Evolutionary conservation across 1,140 invertebrate genomes (phyloP).

Genomic region (Achatina immaculata): DNA sequence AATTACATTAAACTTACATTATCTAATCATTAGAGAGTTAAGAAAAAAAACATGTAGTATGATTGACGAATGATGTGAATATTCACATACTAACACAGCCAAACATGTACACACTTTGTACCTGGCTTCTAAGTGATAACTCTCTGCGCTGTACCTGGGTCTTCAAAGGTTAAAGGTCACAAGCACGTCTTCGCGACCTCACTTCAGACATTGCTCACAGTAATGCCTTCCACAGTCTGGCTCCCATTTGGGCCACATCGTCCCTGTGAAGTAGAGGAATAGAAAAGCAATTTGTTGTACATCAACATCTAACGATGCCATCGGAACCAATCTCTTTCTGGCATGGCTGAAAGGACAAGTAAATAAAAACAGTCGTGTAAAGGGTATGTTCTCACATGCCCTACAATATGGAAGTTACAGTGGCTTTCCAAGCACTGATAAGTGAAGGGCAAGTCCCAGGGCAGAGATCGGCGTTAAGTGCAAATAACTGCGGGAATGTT

Average conservation of each 20-base stretch:
- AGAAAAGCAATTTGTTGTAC: background rate
- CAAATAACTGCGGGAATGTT: background rate
- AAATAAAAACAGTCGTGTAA: conserved; percentile 5
- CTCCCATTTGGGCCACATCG: background rate
- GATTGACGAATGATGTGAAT: no score
- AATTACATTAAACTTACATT: no score
- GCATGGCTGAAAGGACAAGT: conserved; percentile 3
- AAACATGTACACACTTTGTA: no score
- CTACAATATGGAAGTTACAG: no score
- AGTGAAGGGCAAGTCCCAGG: background rate
- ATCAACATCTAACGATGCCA: background rate
- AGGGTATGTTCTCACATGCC: background rate
- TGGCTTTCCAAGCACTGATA: no score
- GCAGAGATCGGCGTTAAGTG: background rate
- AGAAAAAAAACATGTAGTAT: no score
- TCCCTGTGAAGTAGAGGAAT: background rate
- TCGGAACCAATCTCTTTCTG: background rate
- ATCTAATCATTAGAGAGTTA: no score
- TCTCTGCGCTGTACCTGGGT: background rate
- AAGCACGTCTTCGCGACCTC: background rate
- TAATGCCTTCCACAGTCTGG: background rate
- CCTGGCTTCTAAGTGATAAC: background rate
- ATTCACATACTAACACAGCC: no score
- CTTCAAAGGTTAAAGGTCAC: background rate
- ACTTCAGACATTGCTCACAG: background rate